phyloP scores from a whole-genome alignment of 2,797 vertebrate genomes.

The Danio aesculapii region DNA sequence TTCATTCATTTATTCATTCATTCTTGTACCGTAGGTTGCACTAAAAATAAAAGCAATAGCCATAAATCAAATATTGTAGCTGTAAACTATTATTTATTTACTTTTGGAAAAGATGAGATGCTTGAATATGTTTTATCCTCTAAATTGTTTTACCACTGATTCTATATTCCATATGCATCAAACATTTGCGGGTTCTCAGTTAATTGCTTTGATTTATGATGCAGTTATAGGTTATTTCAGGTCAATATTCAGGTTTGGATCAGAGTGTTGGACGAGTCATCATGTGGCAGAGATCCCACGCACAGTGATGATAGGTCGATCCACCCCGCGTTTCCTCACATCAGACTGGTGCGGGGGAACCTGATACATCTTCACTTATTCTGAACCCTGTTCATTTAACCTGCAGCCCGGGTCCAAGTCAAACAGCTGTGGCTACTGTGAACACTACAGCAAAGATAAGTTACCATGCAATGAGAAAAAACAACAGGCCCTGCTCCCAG shows the following conservation, averaged over 20 bases:
- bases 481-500: slow-evolving; percentile 39
- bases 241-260: slow-evolving; percentile 23
- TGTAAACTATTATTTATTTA: no score
- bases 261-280: neutral
- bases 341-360: slow-evolving; percentile 27
- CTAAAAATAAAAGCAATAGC: no score
- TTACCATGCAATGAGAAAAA: slow-evolving; percentile 45
- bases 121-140: neutral
- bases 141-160: neutral
- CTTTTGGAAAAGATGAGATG: no score
- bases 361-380: slow-evolving; percentile 50
- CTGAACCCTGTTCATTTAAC: slow-evolving; percentile 48
- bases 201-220: slow-evolving; percentile 12
- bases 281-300: slow-evolving; percentile 23
- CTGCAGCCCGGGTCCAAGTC: slow-evolving; percentile 33
- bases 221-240: slow-evolving; percentile 1
- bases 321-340: slow-evolving; percentile 35
- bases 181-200: neutral
- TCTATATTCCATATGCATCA: neutral
- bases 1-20: no score
- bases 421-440: slow-evolving; percentile 57
- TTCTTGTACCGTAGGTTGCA: no score
- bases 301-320: slow-evolving; percentile 37
- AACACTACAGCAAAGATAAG: slow-evolving; percentile 52
- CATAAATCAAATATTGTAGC: no score